Evolutionary conservation across 2,113 vertebrate genomes (phyloP).

Genomic region (human (Homo sapiens)): GRCh38 chr13:18925001-18925500

Average conservation of each 20-base stretch:
- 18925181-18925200: neutral
- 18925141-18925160: neutral
- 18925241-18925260: neutral
- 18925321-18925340: neutral
- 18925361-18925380: neutral
- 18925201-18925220: constrained; percentile 5
- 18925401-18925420: neutral
- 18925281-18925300: neutral
- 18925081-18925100: neutral
- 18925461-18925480: neutral
- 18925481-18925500: neutral
- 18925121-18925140: neutral
- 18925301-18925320: neutral
- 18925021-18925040: neutral
- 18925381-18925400: neutral
- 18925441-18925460: neutral
- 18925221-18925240: neutral
- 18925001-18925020: neutral
- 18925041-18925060: neutral
- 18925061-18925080: neutral
- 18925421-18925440: neutral
- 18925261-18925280: neutral
- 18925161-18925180: neutral
- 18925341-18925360: neutral
- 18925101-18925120: neutral